A percentile compares a stretch with the other conserved stretches of the same genome.
Conservation (phyloP, 2,113 vertebrate species). For the Potamarius usumacintae region DNA sequence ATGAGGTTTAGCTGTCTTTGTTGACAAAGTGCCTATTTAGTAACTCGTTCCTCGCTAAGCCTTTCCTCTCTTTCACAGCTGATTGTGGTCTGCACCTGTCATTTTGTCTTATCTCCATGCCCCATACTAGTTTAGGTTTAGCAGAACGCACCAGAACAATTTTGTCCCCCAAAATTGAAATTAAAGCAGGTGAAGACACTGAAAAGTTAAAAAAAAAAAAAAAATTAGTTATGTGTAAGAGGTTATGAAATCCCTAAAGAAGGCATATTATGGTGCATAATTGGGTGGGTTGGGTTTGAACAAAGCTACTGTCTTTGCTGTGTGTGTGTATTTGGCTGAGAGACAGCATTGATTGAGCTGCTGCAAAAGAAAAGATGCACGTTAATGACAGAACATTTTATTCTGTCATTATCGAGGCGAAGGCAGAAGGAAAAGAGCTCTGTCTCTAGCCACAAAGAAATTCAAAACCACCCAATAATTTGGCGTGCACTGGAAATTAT, state of each 20-base stretch:
- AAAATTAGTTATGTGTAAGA: neutral
- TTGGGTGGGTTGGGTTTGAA: conserved; percentile 16
- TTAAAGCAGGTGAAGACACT: neutral
- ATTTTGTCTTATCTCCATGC: conserved; percentile 19
- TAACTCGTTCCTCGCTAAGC: conserved; percentile 31
- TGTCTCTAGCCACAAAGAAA: neutral
- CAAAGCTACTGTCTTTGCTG: neutral
- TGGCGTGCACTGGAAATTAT: neutral
- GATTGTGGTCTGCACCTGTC: conserved; percentile 30
- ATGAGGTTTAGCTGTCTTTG: conserved; percentile 48
- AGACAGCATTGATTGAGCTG: neutral
- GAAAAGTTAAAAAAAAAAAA: neutral
- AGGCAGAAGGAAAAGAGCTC: neutral
- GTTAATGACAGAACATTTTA: conserved; percentile 31
- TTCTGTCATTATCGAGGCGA: conserved; percentile 12
- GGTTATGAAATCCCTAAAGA: neutral
- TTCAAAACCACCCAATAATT: neutral
- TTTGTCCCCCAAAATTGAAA: neutral
- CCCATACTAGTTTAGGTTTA: neutral
- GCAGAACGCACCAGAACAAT: neutral
- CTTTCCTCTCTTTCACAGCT: conserved; percentile 8
- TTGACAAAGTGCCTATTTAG: conserved; percentile 47
- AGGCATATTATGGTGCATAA: conserved; percentile 15
- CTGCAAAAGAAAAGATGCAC: neutral
- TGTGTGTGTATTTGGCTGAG: neutral